Evolutionary conservation across 2,888 invertebrate species (phyloP), one percentile per base, ranked within the genome.

Genomic region (Parapristionchus giblindavisi): DNA sequence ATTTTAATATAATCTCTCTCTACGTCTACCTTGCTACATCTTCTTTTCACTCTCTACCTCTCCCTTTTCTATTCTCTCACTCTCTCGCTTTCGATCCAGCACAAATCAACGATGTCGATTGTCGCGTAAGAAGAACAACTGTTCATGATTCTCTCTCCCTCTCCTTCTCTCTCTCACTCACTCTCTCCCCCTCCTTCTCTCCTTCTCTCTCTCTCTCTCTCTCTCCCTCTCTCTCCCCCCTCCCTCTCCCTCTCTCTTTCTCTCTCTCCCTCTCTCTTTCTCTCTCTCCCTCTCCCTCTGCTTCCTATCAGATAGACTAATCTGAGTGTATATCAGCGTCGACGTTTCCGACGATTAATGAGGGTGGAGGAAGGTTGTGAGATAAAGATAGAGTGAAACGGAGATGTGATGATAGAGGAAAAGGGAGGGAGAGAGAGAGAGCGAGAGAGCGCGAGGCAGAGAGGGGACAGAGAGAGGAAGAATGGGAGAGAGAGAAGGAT

Each of bases 51-150:
- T 27, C 63, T 65, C 36, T 65, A 43, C 63, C 43, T 43, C 43
- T 21, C n/a, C n/a, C n/a, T n/a, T n/a, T n/a, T n/a, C n/a, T n/a
- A n/a, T n/a, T n/a, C n/a, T n/a, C n/a, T n/a, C n/a, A n/a, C n/a
- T n/a, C n/a, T n/a, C n/a, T n/a, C n/a, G n/a, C n/a, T n/a, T n/a
- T n/a, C n/a, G n/a, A n/a, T n/a, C n/a, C n/a, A n/a, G 11, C 63
- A 65, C 63, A 40, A 65, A 43, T 65, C 40, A 43, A 43, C 43
- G 43, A 43, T 43, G 40, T 43, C 29, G 63, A 65, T 65, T 65
- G 43, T n/a, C 40, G 43, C 63, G 43, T 21, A 5, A 43, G 63
- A n/a, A n/a, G n/a, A n/a, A 24, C 63, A 65, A 43, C 63, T 65
- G 43, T 29, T 43, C 63, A 21, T n/a, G n/a, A n/a, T n/a, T 24